Percentiles rank a stretch among this genome's conserved stretches.
Conservation (phyloP, 2,113 vertebrate genomes). For the Siniperca chuatsi region DNA sequence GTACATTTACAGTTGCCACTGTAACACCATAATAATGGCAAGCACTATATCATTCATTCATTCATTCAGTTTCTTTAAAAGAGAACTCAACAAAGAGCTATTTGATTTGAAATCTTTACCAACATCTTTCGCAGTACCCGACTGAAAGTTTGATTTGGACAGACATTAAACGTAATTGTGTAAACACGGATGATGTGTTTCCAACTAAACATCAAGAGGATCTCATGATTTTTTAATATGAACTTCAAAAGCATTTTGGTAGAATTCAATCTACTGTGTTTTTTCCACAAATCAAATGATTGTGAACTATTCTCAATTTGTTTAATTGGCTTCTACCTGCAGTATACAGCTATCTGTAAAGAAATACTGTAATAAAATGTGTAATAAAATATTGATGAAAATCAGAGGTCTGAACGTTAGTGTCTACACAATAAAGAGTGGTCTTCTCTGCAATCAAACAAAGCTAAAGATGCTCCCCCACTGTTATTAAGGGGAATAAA, state of each 20-base stretch:
- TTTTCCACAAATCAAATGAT: constrained; percentile 58
- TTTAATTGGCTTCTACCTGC: constrained; percentile 17
- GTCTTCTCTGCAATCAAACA: background rate
- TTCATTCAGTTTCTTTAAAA: background rate
- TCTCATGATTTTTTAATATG: constrained; percentile 67
- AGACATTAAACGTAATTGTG: constrained; percentile 78
- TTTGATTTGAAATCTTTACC: constrained; percentile 28
- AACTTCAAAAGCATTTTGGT: constrained; percentile 77
- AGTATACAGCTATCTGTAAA: constrained; percentile 42
- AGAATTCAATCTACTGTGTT: constrained; percentile 60
- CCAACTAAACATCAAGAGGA: constrained; percentile 73
- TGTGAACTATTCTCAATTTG: constrained; percentile 47
- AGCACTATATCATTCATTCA: background rate
- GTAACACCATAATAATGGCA: background rate
- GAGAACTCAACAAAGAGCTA: background rate
- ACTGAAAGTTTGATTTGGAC: constrained; percentile 74
- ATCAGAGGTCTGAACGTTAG: background rate
- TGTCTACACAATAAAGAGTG: background rate
- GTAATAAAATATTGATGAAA: constrained; percentile 46
- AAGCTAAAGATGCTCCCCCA: background rate
- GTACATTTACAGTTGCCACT: background rate
- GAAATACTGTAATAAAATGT: constrained; percentile 16
- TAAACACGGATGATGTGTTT: constrained; percentile 67
- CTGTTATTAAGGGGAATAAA: background rate
- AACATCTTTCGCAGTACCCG: constrained; percentile 34